These are phyloP conservation scores for Caenorhabditis virilis DNA, from an alignment of 2,888 invertebrate species.

Conservation along the genomic window DNA sequence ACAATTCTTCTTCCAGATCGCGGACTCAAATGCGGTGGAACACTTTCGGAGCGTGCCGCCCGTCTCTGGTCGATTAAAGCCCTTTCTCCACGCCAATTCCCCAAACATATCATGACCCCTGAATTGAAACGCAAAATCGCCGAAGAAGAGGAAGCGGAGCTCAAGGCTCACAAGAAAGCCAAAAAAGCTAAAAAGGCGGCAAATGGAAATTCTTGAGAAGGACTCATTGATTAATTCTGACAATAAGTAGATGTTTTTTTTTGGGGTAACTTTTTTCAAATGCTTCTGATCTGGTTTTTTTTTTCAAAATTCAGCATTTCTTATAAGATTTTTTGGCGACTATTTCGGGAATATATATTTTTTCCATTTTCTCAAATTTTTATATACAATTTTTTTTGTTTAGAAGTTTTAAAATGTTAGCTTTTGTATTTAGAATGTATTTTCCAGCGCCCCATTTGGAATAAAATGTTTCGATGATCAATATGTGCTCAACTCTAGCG, in stretches of 20 bases:
- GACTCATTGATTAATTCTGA: neutral
- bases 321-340: too few relatives aligned
- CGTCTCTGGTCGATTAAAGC: slow-evolving; percentile 69
- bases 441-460: too few relatives aligned
- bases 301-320: neutral
- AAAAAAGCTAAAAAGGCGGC: slow-evolving; percentile 12
- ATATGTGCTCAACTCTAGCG: too few relatives aligned
- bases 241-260: neutral
- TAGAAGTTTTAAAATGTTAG: too few relatives aligned
- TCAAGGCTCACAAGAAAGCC: slow-evolving; percentile 16
- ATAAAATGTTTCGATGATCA: too few relatives aligned
- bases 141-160: slow-evolving; percentile 17
- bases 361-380: too few relatives aligned
- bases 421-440: too few relatives aligned
- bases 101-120: slow-evolving; percentile 49
- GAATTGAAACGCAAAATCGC: slow-evolving; percentile 27
- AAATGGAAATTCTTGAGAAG: slow-evolving; percentile 6
- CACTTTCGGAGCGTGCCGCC: slow-evolving; percentile 70
- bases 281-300: neutral
- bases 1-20: slow-evolving; percentile 47
- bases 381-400: too few relatives aligned
- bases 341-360: too few relatives aligned
- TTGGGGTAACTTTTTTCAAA: neutral
- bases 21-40: slow-evolving; percentile 73
- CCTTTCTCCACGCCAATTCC: slow-evolving; percentile 44